A percentile compares a stretch with the other conserved stretches of the same genome.
Conservation (phyloP, 2,888 invertebrate genomes). For the Heliconius cydno region DNA sequence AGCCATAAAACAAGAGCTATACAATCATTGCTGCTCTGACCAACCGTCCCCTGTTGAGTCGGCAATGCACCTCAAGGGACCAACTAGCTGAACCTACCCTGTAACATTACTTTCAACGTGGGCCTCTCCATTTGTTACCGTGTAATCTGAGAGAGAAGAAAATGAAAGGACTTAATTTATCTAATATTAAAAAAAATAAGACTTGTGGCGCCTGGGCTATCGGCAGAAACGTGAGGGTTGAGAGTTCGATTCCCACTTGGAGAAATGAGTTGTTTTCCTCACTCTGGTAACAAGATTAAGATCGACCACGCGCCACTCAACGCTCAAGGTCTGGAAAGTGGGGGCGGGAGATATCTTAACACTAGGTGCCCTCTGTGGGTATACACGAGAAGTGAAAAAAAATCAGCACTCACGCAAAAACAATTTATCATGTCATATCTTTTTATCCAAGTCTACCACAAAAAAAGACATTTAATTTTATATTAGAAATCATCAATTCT, state of each 20-base stretch:
- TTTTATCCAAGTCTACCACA: not conserved
- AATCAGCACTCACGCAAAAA: too few species aligned
- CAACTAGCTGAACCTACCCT: constrained; percentile 17
- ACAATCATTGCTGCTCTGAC: constrained; percentile 45
- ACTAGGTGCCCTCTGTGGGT: too few species aligned
- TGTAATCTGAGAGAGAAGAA: constrained; percentile 29
- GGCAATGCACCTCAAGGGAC: constrained; percentile 31
- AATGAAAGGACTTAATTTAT: not conserved
- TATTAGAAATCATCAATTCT: too few species aligned
- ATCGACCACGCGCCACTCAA: too few species aligned
- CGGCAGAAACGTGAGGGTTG: not conserved
- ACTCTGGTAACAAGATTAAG: not conserved
- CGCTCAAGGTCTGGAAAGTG: too few species aligned
- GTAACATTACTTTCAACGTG: constrained; percentile 15
- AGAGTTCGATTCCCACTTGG: not conserved
- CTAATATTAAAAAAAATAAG: too few species aligned
- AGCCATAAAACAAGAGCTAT: constrained; percentile 45
- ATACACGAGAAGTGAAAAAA: too few species aligned
- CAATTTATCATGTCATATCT: too few species aligned
- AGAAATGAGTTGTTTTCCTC: too few species aligned
- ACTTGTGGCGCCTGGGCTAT: too few species aligned
- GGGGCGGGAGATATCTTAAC: too few species aligned
- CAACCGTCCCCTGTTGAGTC: constrained; percentile 39
- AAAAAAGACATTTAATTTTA: not conserved
- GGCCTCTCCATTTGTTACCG: constrained; percentile 6